These are phyloP conservation scores for Neodiprion pinetum DNA, from an alignment of 1,140 invertebrate species.

Conservation along the genomic window DNA sequence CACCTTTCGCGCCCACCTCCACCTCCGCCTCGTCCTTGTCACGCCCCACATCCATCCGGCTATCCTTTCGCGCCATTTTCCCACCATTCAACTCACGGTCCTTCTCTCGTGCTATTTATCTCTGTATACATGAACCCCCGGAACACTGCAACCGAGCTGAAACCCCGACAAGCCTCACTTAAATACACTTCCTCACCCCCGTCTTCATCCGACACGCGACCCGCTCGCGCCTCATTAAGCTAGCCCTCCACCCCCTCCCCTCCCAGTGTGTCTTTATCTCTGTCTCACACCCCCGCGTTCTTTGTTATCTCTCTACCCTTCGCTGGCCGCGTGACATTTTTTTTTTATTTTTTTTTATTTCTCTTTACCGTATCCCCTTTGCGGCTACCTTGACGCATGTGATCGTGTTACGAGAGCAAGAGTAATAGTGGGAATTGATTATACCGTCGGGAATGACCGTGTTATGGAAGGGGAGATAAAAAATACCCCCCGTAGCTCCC, in stretches of 20 bases:
- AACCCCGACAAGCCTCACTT: constrained; percentile 1
- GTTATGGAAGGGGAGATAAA: no score
- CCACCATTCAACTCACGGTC: neutral
- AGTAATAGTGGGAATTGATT: no score
- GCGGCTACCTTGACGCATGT: no score
- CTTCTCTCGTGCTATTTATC: constrained; percentile 5
- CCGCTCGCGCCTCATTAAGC: constrained; percentile 6
- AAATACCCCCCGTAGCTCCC: no score
- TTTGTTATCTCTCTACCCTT: no score
- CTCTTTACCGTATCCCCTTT: no score
- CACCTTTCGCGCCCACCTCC: neutral
- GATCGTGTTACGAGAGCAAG: no score
- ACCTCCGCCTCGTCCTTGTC: neutral
- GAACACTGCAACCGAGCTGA: neutral
- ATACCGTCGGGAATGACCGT: no score
- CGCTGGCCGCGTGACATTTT: no score
- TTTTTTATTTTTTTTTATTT: no score
- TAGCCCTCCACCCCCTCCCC: neutral
- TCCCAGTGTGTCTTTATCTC: neutral
- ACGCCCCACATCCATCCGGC: no score
- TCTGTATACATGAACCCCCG: neutral
- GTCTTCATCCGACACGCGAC: neutral
- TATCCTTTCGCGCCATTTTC: neutral
- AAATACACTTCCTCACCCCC: neutral
- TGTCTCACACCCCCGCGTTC: no score